Base-by-base conservation (phyloP, 1,140 invertebrate genomes). In the Drosophila micromelanica region DNA sequence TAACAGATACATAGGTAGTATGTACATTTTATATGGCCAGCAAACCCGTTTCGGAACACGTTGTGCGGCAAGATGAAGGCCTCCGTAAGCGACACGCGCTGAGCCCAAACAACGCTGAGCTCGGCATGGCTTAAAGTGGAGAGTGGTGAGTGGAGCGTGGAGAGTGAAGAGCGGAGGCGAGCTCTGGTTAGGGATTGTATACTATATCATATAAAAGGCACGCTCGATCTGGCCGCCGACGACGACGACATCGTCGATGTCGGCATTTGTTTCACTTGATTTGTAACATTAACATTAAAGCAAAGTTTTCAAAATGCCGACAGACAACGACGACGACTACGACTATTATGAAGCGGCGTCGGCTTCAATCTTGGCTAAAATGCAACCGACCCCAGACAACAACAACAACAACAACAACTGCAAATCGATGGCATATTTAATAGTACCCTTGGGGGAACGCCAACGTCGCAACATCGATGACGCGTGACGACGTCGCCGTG, bases 231-330 rank as follows among this genome's bases (percentile, higher is more conserved):
- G 77, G 49, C 51, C 49, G 78, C 11, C 38, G 48, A 54, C 55
- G 62, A 54, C 55, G 62, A 43, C 54, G 48, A 30, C 30, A 62
- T 40, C 17, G 64, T 54, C 59, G 64, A 48, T 76, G 80, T 76
- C 76, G 80, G 80, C 80, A 80, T 84, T 85, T 80, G 80, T 76
- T 82, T 82, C 79, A 87, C 84, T 89, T 84, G 84, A 87, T 87
- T 87, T 89, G 84, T 84, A 80, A 73, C 70, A 72, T 72, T 73
- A 78, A 89, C 84, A 89, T 89, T 90, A 89, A 89, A 89, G 84
- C 62, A 77, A 89, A 84, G 45, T 73, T 76, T 73, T 76, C 65
- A 89, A 89, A 89, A 80, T 8, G 73, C 84, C 84, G 84, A 73
- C 82, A 69, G 15, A 49, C 23, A 43, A 12, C 23, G 38, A 12